A percentile compares a stretch with the other conserved stretches of the same genome.
Conservation (phyloP, 2,113 vertebrate species). For the Dunckerocampus dactyliophorus region DNA sequence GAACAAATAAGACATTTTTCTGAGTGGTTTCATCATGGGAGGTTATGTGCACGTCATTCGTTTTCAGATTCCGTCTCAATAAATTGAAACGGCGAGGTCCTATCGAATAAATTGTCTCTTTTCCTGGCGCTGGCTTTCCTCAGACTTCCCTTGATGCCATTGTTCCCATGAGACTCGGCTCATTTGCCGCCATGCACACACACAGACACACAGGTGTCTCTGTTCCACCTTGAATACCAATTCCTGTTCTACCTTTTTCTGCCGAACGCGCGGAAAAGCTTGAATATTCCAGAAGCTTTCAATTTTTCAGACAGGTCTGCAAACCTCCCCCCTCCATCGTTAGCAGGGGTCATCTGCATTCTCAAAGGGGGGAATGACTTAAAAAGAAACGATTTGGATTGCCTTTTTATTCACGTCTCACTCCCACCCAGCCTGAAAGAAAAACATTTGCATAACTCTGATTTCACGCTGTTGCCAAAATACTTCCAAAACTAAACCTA, state of each 20-base stretch:
- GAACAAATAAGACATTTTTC: too few species aligned
- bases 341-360: conserved; percentile 61
- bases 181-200: conserved; percentile 53
- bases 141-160: conserved; percentile 17
- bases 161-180: conserved; percentile 47
- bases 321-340: conserved; percentile 50
- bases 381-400: conserved; percentile 59
- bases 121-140: conserved; percentile 22
- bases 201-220: conserved; percentile 7
- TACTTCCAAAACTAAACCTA: too few species aligned
- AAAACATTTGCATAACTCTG: conserved; percentile 45
- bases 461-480: conserved; percentile 53
- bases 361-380: conserved; percentile 48
- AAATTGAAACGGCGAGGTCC: conserved; percentile 40
- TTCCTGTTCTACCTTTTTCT: conserved; percentile 42
- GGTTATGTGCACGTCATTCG: conserved; percentile 50
- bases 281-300: conserved; percentile 66
- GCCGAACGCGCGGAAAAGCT: conserved; percentile 21
- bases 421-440: conserved; percentile 30
- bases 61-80: conserved; percentile 49
- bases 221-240: conserved; percentile 41
- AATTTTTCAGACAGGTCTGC: conserved; percentile 65
- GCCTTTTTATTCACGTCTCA: conserved; percentile 41
- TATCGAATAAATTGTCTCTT: conserved; percentile 38
- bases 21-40: neutral